Percentiles rank a stretch among this genome's conserved stretches.
phyloP scores from a whole-genome alignment of 2,888 invertebrate genomes.

The Macrophya annulata region DNA sequence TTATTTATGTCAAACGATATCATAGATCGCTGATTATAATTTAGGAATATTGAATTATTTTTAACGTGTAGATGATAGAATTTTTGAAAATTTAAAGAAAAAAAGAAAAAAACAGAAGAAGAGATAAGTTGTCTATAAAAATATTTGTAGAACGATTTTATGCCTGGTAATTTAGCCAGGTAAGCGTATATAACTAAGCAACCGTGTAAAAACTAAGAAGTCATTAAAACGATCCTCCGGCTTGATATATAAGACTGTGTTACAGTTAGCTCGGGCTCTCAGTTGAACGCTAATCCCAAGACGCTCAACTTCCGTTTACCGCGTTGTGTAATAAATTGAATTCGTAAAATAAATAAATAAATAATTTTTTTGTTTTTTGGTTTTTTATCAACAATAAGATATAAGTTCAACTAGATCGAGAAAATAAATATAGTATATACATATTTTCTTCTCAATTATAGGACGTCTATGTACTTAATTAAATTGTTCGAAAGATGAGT shows the following conservation, averaged over 20 bases:
- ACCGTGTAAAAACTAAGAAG: slow-evolving; percentile 40
- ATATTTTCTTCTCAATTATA: too few relatives aligned
- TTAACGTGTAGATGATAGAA: not conserved
- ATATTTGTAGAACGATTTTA: not conserved
- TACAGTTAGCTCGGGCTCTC: slow-evolving; percentile 71
- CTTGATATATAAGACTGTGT: slow-evolving; percentile 74
- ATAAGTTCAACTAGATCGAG: not conserved
- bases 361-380: too few relatives aligned
- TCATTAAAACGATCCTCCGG: slow-evolving; percentile 29
- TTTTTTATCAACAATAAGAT: not conserved
- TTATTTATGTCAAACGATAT: too few relatives aligned
- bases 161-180: not conserved
- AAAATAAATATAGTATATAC: not conserved
- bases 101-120: not conserved
- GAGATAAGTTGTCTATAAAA: not conserved
- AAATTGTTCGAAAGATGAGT: too few relatives aligned
- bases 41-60: not conserved
- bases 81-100: not conserved
- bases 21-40: too few relatives aligned
- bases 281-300: slow-evolving; percentile 70
- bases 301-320: slow-evolving; percentile 64
- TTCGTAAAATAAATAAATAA: slow-evolving; percentile 4
- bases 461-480: too few relatives aligned
- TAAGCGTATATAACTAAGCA: slow-evolving; percentile 41
- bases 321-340: not conserved